A percentile compares a stretch with the other conserved stretches of the same genome.
phyloP scores from a whole-genome alignment of 2,797 vertebrate genomes.

The Myotis daubentonii region DNA sequence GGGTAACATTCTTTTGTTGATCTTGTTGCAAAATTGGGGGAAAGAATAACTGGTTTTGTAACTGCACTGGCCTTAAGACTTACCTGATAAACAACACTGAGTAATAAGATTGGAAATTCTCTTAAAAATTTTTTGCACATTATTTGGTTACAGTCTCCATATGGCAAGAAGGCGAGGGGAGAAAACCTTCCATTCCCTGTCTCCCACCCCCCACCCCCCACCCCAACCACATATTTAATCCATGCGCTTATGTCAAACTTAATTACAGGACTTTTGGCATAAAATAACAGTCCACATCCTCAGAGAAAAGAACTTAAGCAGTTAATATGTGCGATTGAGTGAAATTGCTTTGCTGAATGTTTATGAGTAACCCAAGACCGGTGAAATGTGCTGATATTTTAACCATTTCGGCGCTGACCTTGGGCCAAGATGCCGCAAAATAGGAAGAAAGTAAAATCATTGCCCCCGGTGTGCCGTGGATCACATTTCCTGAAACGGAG shows the following conservation, averaged over 20 bases:
- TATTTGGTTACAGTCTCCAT: conserved; percentile 83
- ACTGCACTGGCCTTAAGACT: conserved; percentile 57
- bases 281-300: conserved; percentile 97
- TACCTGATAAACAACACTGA: conserved; percentile 79
- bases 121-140: conserved; percentile 81
- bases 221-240: conserved; percentile 99
- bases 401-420: conserved; percentile 79
- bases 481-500: conserved; percentile 53
- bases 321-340: conserved; percentile 89
- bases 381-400: conserved; percentile 84
- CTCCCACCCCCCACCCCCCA: conserved; percentile 55
- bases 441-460: background rate
- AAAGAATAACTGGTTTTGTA: conserved; percentile 57
- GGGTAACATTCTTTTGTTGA: conserved; percentile 28
- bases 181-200: conserved; percentile 92
- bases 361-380: conserved; percentile 87
- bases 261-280: conserved; percentile 98
- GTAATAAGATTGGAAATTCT: conserved; percentile 78
- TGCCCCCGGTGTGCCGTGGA: background rate
- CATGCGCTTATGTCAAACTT: conserved; percentile 99
- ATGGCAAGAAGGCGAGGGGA: conserved; percentile 82
- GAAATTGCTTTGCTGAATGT: conserved; percentile 88
- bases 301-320: conserved; percentile 88
- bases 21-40: background rate
- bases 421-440: conserved; percentile 49